Conservation (phyloP, 2,113 vertebrate genomes). For the Silurus meridionalis region DNA sequence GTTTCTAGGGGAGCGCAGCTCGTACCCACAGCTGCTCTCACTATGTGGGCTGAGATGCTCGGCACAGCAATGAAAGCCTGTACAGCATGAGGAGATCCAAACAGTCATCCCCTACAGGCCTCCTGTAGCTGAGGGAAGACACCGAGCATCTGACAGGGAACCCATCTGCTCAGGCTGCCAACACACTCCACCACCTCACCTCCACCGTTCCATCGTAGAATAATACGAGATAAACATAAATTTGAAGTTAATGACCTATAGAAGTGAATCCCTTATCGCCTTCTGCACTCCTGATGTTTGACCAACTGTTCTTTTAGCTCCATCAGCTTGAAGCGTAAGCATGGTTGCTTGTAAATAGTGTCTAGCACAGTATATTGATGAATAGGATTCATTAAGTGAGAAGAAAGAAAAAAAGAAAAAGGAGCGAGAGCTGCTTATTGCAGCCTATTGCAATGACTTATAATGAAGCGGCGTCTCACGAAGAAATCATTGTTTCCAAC, state of each 20-base stretch:
- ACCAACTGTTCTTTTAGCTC: not conserved
- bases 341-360: conserved; percentile 9
- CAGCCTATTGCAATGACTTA: conserved; percentile 30
- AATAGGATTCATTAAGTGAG: conserved; percentile 18
- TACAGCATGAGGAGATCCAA: not conserved
- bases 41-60: conserved; percentile 11
- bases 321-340: not conserved
- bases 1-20: conserved; percentile 18
- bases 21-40: conserved; percentile 25
- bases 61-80: conserved; percentile 26
- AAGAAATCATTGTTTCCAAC: conserved; percentile 51
- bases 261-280: not conserved
- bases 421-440: conserved; percentile 30
- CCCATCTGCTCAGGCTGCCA: conserved; percentile 32
- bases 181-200: not conserved
- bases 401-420: not conserved
- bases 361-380: not conserved
- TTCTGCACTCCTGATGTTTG: not conserved
- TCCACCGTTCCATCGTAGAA: not conserved
- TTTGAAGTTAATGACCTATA: not conserved
- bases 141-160: conserved; percentile 29
- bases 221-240: conserved; percentile 17
- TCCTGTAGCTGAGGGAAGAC: conserved; percentile 14
- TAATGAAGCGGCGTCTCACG: conserved; percentile 33
- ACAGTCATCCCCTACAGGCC: conserved; percentile 21